Percentiles rank a stretch among this genome's conserved stretches.
phyloP scores from a whole-genome alignment of 2,113 vertebrate genomes.

The Eclectus roratus region DNA sequence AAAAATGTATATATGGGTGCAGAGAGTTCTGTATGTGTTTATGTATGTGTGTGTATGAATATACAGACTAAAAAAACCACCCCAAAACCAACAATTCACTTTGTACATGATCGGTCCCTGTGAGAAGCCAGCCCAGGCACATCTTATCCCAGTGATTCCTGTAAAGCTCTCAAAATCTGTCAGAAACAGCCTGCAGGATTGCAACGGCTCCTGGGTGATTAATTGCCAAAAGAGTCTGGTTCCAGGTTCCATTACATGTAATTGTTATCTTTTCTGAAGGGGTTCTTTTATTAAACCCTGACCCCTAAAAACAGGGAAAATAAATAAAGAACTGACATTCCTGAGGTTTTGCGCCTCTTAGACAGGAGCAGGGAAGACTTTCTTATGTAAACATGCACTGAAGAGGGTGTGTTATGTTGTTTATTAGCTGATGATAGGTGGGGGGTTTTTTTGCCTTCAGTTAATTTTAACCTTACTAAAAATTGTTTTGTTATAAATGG shows the following conservation, averaged over 20 bases:
- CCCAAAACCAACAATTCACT: constrained; percentile 13
- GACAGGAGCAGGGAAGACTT: constrained; percentile 23
- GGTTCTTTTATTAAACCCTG: constrained; percentile 54
- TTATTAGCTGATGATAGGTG: constrained; percentile 53
- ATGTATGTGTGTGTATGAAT: not conserved
- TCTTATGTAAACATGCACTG: constrained; percentile 25
- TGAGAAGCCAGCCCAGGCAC: constrained; percentile 72
- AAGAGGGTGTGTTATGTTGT: constrained; percentile 29
- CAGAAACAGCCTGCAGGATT: constrained; percentile 74
- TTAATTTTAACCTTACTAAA: constrained; percentile 38
- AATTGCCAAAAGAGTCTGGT: constrained; percentile 68
- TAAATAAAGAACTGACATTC: constrained; percentile 29
- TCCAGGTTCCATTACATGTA: constrained; percentile 71
- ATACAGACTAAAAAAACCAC: not conserved
- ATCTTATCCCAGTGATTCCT: constrained; percentile 69
- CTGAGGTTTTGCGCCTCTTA: constrained; percentile 68
- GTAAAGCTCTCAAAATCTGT: constrained; percentile 68
- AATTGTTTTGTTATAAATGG: constrained; percentile 1
- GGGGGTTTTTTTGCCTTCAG: not conserved
- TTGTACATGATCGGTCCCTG: constrained; percentile 56
- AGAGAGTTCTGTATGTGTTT: not conserved
- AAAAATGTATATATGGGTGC: not conserved
- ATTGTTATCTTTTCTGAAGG: constrained; percentile 67
- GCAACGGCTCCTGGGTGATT: constrained; percentile 69
- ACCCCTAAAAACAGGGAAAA: not conserved